Evolutionary conservation across 2,797 vertebrate species (phyloP), one percentile per base, ranked within the genome.

Genomic region (Ptychobarbus kaznakovi): DNA sequence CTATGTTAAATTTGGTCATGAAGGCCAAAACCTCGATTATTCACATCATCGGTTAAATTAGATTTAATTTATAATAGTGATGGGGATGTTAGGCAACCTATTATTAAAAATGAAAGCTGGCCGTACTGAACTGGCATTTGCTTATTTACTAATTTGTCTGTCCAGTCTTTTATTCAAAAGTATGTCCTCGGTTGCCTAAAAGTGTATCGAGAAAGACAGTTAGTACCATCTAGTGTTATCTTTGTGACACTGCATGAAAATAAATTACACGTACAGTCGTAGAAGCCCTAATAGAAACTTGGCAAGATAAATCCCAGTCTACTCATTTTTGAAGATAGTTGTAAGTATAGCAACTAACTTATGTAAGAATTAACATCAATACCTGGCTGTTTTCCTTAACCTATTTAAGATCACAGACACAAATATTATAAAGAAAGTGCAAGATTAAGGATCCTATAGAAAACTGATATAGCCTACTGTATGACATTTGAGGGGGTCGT

Each of bases 221-320:
- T 87, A 86, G 78, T 86, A 80, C 87, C 89, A 86, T 84, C 87
- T 90, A 88, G 89, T 73, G 87, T 73, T 18, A 22, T 51, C n/a
- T 81, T 28, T 61, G 20, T 74, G 66, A 82, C 40, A 83, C 81
- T 77, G 81, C 89, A 89, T 18, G 46, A 51, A 81, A 56, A 25
- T 1, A 69, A 56, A 74, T 68, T n/a, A 56, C 11, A n/a, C 73
- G 7, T 32, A 32, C 63, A 56, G 32, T 32, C 32, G 32, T 35
- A 32, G 20, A 58, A 15, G 49, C 4, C 51, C 32, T 58, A 44
- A 38, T 18, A 42, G 7, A 74, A 61, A 46, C 12, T 32, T 80
- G 25, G 16, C 16, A 20, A 65, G 42, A 65, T 12, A 61, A 25
- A 53, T 40, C 28, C 16, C 20, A 75, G 58, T 66, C 72, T 25